Evolutionary conservation across 2,888 invertebrate genomes (phyloP).

Genomic region (Chydorus sphaericus): DNA sequence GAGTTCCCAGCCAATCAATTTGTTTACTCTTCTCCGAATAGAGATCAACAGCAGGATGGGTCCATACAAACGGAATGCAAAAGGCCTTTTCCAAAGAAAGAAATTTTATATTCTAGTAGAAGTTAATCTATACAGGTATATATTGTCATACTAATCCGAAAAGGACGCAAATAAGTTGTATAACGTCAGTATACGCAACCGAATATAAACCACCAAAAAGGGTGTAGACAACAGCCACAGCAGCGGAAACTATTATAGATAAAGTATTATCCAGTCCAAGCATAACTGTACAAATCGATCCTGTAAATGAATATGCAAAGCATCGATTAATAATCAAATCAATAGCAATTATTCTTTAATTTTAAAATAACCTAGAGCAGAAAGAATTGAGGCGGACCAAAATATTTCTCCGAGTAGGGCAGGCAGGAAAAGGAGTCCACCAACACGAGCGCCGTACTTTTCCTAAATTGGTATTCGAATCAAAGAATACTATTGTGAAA

Average conservation of each 20-base stretch:
- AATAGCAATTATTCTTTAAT: background rate
- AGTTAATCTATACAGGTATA: background rate
- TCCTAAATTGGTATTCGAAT: no score
- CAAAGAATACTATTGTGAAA: no score
- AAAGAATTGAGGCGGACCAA: slow-evolving; percentile 96
- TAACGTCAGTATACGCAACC: slow-evolving; percentile 96
- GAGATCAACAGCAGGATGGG: slow-evolving; percentile 42
- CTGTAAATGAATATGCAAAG: slow-evolving; percentile 31
- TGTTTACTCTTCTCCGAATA: slow-evolving; percentile 47
- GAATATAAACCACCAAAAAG: slow-evolving; percentile 95
- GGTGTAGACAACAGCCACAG: slow-evolving; percentile 94
- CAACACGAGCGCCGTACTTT: slow-evolving; percentile 92
- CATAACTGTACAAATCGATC: slow-evolving; percentile 91
- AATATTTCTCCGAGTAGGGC: slow-evolving; percentile 96
- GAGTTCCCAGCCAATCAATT: slow-evolving; percentile 44
- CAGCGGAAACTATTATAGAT: slow-evolving; percentile 86
- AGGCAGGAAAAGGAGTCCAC: slow-evolving; percentile 86
- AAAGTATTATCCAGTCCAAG: slow-evolving; percentile 87
- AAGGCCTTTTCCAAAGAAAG: slow-evolving; percentile 51
- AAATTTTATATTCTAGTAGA: background rate
- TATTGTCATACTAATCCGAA: slow-evolving; percentile 56
- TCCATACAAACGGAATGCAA: slow-evolving; percentile 56
- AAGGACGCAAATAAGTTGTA: slow-evolving; percentile 95
- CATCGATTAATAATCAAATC: background rate
- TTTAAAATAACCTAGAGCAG: slow-evolving; percentile 62